Base-by-base conservation (phyloP, 2,797 vertebrate species). In the Arrhamphus sclerolepis region DNA sequence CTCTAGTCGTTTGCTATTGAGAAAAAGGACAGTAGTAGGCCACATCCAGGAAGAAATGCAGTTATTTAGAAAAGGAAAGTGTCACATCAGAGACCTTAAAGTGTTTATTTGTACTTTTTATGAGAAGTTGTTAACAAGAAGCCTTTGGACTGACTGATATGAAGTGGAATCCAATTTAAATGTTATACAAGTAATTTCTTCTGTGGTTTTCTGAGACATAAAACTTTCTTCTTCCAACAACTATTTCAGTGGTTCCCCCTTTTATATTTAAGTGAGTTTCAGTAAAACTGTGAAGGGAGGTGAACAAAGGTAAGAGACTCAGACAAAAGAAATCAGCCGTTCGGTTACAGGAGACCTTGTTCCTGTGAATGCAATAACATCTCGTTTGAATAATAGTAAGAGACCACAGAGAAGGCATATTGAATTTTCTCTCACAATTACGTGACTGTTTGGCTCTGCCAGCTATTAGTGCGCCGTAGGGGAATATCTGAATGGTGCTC, bases 381-480 rank as follows among this genome's bases (percentile, higher is more conserved):
- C 78, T 84, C 55, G 89, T 89, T 90, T 85, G 61, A 89, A 89
- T 91, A 76, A 83, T 24, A 90, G 86, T 81, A 75, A 62, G 61
- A 62, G 61, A 61, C 63, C 75, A 56, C 78, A 66, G 66, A 75
- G 69, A 74, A 52, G 66, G 69, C 68, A 63, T 84, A 83, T 88
- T 88, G 78, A 82, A 85, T 86, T 79, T 80, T 66, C 67, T 52
- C 61, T 39, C 38, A 66, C 84, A 77, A 62, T 81, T 86, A 72
- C 65, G 57, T 86, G 83, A 79, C 78, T 66, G 41, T 54, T 65
- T 59, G 74, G 69, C 61, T 66, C 44, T 4, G n/a, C 43, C 44
- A 46, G 58, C 75, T 77, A 71, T 88, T 81, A 87, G 78, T 22
- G 54, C 66, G 13, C 82, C 29, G 2, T 38, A 43, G 26, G 73